Evolutionary conservation across 1,140 invertebrate genomes (phyloP).

Genomic region (Gryllus bimaculatus): DNA sequence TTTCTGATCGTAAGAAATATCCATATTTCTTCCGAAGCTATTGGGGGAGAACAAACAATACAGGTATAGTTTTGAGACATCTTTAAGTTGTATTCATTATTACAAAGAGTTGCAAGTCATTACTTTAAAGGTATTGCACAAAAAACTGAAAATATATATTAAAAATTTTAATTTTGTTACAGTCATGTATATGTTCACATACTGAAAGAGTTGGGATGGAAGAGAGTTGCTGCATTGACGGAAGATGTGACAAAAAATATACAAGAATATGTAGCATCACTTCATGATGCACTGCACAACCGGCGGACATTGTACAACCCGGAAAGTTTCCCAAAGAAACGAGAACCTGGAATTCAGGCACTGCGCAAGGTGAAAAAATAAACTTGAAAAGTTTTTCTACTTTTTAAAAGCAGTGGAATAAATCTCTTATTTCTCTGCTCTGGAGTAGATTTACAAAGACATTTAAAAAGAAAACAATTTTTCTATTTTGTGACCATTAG

Average conservation of each 20-base stretch:
- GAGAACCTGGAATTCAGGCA: conserved; percentile 31
- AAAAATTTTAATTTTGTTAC: conserved; percentile 15
- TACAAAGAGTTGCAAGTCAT: background rate
- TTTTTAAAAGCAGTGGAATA: no score
- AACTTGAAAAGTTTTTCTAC: no score
- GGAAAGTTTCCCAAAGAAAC: conserved; percentile 56
- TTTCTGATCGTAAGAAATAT: conserved; percentile 59
- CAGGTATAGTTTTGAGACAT: conserved; percentile 35
- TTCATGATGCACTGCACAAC: conserved; percentile 55
- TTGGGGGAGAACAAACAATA: conserved; percentile 71
- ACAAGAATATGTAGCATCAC: conserved; percentile 63
- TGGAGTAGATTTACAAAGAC: no score
- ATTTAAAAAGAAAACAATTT: no score
- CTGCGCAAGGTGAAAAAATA: conserved; percentile 39
- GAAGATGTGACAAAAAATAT: conserved; percentile 68
- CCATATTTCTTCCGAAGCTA: conserved; percentile 77
- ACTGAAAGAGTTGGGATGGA: conserved; percentile 57
- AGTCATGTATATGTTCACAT: conserved; percentile 57
- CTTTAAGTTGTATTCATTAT: background rate
- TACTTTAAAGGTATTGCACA: background rate
- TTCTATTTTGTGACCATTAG: no score
- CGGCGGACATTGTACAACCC: conserved; percentile 56
- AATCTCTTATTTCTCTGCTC: no score
- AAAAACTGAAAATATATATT: background rate
- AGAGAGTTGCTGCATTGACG: conserved; percentile 58